Base-by-base conservation (phyloP, 2,888 invertebrate species). In the Dyspetes luteomarginatus region DNA sequence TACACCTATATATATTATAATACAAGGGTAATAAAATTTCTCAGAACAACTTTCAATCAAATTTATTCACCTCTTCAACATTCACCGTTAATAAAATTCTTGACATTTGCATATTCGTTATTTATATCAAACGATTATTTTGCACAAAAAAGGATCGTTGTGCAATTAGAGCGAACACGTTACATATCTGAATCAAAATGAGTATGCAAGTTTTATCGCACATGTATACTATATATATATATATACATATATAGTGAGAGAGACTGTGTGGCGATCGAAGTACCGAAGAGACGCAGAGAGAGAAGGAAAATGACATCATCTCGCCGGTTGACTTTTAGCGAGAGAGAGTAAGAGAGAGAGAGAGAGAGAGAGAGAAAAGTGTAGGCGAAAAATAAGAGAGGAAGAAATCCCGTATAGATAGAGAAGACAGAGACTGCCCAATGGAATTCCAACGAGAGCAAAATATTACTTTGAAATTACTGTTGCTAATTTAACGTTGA, bases 371-470 rank as follows among this genome's bases (percentile, higher is more conserved):
- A n/a, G n/a, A 22, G 48, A 28, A 15, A 17, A 48, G 68, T 45
- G 62, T 65, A 50, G 81, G 79, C 67, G 67, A 65, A 55, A 71
- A 78, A 69, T 62, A 75, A 69, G 76, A 26, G 60, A 76, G 74
- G 52, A 71, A 67, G 74, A 71, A 58, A 64, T 15, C 15, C 19
- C 36, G 43, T n/a, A 24, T 24, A 26, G 24, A 60, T 62, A 58
- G 50, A 17, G 15, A 65, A 41, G 19, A 43, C 43, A 62, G 58
- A 81, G 82, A 82, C 76, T 84, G 82, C 84, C 82, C 83, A 82
- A 85, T 85, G 88, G 87, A 83, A 89, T 88, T 86, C 87, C 88
- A 88, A 87, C 84, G 86, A 87, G 86, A 88, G 83, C 85, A 88
- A 88, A 86, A 87, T 48, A 30, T 86, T 72, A 26, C 64, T 78